A percentile compares a stretch with the other conserved stretches of the same genome.
These are phyloP conservation scores for Tachuris rubrigastra DNA, from an alignment of 2,113 vertebrate species.

Conservation along the genomic window DNA sequence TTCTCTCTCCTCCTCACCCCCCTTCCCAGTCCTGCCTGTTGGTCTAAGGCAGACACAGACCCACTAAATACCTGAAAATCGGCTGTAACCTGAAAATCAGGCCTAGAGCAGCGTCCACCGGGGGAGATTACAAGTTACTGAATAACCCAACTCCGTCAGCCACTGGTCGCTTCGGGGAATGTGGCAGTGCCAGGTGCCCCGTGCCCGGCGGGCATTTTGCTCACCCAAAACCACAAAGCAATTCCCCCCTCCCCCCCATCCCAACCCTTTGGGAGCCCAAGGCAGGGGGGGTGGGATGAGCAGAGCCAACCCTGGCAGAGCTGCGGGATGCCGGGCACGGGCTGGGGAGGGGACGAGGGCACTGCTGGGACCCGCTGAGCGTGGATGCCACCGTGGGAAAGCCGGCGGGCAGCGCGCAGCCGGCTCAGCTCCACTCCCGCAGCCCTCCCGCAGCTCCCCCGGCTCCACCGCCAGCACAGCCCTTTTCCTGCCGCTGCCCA, in stretches of 20 bases:
- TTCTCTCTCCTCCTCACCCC: neutral
- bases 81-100: neutral
- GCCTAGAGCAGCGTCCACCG: neutral
- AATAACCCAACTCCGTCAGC: neutral
- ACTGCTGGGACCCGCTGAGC: accelerated
- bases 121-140: conserved; percentile 30
- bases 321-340: too few relatives aligned
- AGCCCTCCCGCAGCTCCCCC: conserved; percentile 8
- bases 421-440: neutral
- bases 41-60: accelerated
- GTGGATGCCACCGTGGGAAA: neutral
- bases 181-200: neutral
- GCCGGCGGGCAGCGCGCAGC: neutral
- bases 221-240: accelerated
- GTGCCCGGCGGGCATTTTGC: neutral
- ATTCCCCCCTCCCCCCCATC: neutral
- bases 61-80: accelerated
- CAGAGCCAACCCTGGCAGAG: accelerated
- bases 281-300: neutral
- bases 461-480: neutral
- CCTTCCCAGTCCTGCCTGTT: accelerated
- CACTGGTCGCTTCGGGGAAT: accelerated
- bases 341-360: neutral
- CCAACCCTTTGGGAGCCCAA: accelerated
- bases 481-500: neutral